Conservation (phyloP, 2,797 vertebrate species). For the Phoxinus dragarum region DNA sequence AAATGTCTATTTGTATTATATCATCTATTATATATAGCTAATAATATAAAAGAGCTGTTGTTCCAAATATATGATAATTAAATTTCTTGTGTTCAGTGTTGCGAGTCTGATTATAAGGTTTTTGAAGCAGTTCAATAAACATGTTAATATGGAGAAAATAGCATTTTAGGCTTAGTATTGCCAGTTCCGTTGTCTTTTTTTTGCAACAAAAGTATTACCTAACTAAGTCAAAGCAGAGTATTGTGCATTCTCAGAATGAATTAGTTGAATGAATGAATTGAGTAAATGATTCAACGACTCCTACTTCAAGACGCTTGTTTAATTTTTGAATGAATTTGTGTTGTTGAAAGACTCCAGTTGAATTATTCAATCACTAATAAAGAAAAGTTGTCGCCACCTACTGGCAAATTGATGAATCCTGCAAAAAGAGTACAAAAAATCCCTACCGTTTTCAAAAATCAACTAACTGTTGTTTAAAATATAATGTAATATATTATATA, state of each 20-base stretch:
- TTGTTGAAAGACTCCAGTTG: not conserved
- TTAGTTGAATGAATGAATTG: not conserved
- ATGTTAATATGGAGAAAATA: not conserved
- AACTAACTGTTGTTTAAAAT: not conserved
- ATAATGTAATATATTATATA: too few species aligned
- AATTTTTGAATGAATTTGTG: not conserved
- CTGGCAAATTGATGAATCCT: not conserved
- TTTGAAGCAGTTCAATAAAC: not conserved
- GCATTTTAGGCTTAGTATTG: not conserved
- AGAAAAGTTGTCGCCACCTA: not conserved
- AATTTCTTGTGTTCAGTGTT: not conserved
- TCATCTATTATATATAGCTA: not conserved
- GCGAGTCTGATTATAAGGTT: not conserved
- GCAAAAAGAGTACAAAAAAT: not conserved
- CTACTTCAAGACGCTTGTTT: not conserved
- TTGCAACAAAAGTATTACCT: not conserved
- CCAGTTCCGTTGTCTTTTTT: not conserved
- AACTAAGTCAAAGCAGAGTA: not conserved
- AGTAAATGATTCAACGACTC: not conserved
- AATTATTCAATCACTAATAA: not conserved
- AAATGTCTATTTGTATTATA: not conserved
- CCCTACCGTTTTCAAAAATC: not conserved
- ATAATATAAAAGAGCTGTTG: not conserved
- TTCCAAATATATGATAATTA: not conserved
- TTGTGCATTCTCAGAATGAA: not conserved